Evolutionary conservation across 2,113 vertebrate species (phyloP).

Genomic region (Ploceus nigricollis): DNA sequence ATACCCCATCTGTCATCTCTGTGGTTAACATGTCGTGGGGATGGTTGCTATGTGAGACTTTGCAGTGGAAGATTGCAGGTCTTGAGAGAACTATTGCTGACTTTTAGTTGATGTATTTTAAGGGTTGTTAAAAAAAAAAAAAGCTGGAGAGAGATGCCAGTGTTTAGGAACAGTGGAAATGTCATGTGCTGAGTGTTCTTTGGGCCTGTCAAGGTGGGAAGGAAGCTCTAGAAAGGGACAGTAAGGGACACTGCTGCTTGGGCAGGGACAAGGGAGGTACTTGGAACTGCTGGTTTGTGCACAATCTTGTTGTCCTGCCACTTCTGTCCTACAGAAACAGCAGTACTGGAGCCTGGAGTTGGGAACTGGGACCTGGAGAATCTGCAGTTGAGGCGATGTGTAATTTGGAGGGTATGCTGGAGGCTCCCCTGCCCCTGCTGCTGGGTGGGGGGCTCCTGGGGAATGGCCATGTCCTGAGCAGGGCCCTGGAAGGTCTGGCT

Average conservation of each 20-base stretch:
- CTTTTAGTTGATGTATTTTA: background rate
- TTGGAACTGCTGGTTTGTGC: background rate
- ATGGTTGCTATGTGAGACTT: constrained; percentile 30
- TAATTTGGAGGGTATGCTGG: background rate
- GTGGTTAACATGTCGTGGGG: constrained; percentile 42
- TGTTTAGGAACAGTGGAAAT: background rate
- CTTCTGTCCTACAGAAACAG: background rate
- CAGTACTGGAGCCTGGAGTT: background rate
- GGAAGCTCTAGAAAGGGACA: background rate
- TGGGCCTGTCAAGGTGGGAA: background rate
- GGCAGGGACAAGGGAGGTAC: background rate
- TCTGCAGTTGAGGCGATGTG: background rate
- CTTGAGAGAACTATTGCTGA: background rate
- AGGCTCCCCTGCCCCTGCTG: background rate
- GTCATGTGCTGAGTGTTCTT: background rate
- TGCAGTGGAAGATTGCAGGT: background rate
- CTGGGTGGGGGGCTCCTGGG: background rate
- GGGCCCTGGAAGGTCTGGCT: background rate
- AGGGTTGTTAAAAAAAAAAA: background rate
- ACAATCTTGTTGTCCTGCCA: background rate
- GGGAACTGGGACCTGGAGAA: background rate
- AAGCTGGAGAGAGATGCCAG: background rate
- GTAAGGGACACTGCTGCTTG: background rate
- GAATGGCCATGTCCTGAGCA: fast-evolving
- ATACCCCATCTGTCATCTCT: constrained; percentile 58